phyloP scores from a whole-genome alignment of 2,888 invertebrate genomes.

The Acleris literana region DNA sequence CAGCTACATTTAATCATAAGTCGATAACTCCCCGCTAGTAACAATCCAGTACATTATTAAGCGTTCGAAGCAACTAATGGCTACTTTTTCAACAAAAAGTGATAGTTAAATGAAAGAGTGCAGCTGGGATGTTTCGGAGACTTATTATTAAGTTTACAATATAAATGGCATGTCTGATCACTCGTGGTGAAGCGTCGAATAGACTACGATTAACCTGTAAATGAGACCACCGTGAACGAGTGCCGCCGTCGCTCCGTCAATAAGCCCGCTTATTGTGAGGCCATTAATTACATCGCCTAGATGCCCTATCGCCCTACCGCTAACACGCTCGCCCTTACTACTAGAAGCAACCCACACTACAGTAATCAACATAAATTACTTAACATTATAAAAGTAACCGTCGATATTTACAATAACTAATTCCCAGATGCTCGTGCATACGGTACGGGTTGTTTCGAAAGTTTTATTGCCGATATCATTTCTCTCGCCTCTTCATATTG shows the following conservation, averaged over 20 bases:
- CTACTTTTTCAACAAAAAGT: slow-evolving; percentile 45
- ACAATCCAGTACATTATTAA: slow-evolving; percentile 20
- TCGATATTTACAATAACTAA: slow-evolving; percentile 65
- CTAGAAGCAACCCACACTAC: slow-evolving; percentile 55
- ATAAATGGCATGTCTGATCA: slow-evolving; percentile 51
- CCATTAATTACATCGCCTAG: slow-evolving; percentile 8
- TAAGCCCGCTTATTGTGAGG: slow-evolving; percentile 18
- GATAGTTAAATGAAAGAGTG: slow-evolving; percentile 40
- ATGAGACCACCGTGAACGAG: slow-evolving; percentile 44
- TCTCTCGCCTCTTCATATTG: neutral
- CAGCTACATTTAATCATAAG: slow-evolving; percentile 20
- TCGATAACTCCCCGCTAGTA: slow-evolving; percentile 2
- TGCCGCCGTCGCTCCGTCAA: slow-evolving; percentile 8
- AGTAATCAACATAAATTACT: slow-evolving; percentile 70
- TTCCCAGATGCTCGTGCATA: slow-evolving; percentile 8
- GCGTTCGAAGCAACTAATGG: slow-evolving; percentile 41
- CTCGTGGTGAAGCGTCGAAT: slow-evolving; percentile 41
- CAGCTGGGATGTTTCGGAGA: slow-evolving; percentile 36
- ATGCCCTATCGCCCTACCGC: slow-evolving; percentile 38
- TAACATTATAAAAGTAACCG: slow-evolving; percentile 47
- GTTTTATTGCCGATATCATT: neutral
- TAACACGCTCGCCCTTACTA: slow-evolving; percentile 56
- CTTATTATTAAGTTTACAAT: slow-evolving; percentile 40
- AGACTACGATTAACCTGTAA: slow-evolving; percentile 29
- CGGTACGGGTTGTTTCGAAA: slow-evolving; percentile 13